Conservation (phyloP, 1,140 invertebrate genomes). For the Drosophila mayri region DNA sequence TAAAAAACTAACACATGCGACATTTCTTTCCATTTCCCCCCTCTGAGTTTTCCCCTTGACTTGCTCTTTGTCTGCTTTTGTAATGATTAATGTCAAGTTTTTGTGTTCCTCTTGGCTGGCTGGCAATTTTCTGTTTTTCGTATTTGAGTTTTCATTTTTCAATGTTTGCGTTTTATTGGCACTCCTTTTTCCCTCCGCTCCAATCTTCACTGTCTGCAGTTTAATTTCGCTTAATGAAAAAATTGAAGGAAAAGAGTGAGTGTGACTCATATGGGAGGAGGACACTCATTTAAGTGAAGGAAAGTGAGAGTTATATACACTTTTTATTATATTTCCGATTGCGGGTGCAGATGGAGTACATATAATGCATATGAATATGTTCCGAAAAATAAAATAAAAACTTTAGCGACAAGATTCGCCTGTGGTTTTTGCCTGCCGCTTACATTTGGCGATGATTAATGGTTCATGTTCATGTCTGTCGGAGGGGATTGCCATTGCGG, state of each 20-base stretch:
- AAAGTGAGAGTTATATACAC: slow-evolving; percentile 68
- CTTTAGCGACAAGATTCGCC: slow-evolving; percentile 41
- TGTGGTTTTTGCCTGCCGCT: slow-evolving; percentile 36
- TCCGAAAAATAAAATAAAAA: not conserved
- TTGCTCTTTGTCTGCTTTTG: slow-evolving; percentile 65
- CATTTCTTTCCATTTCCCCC: slow-evolving; percentile 26
- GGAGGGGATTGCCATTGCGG: slow-evolving; percentile 48
- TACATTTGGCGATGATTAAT: slow-evolving; percentile 55
- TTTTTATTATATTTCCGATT: slow-evolving; percentile 3
- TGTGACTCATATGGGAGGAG: slow-evolving; percentile 43
- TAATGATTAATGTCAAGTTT: slow-evolving; percentile 79
- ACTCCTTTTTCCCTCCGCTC: not conserved
- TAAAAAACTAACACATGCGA: slow-evolving; percentile 51
- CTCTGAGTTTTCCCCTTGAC: not conserved
- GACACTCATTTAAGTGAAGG: slow-evolving; percentile 55
- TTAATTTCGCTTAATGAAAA: slow-evolving; percentile 81
- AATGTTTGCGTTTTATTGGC: slow-evolving; percentile 46
- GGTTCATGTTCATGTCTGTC: slow-evolving; percentile 33
- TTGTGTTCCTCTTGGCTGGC: slow-evolving; percentile 57
- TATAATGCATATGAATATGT: slow-evolving; percentile 55
- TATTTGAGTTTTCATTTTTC: slow-evolving; percentile 47
- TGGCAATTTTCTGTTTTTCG: slow-evolving; percentile 45
- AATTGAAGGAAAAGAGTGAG: slow-evolving; percentile 55
- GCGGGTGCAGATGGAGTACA: slow-evolving; percentile 28
- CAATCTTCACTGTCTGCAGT: slow-evolving; percentile 59